Evolutionary conservation across 2,797 vertebrate species (phyloP).

Genomic region (Synaphobranchus kaupii): DNA sequence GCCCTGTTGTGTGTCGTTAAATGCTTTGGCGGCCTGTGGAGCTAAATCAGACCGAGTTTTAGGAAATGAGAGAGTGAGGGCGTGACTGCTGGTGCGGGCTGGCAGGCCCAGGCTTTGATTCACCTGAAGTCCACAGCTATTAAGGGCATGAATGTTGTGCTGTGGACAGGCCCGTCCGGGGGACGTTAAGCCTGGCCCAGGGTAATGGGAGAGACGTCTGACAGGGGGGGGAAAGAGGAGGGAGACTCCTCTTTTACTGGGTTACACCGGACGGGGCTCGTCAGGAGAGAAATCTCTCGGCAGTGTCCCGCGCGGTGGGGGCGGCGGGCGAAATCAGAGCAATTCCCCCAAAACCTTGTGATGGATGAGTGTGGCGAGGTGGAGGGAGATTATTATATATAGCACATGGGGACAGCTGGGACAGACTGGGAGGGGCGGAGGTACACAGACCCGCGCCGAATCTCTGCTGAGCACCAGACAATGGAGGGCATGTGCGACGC

Average conservation of each 20-base stretch:
- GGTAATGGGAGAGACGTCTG: conserved; percentile 16
- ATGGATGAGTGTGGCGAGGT: conserved; percentile 25
- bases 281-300: conserved; percentile 11
- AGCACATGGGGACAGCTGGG: conserved; percentile 12
- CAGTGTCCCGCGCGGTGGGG: not conserved
- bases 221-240: not conserved
- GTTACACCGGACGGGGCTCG: conserved; percentile 8
- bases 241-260: conserved; percentile 4
- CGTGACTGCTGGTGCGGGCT: not conserved
- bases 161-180: not conserved
- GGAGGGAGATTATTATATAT: conserved; percentile 19
- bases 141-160: not conserved
- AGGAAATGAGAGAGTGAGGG: not conserved
- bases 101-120: not conserved
- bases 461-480: conserved; percentile 4
- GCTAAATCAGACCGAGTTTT: not conserved
- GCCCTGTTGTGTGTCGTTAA: not conserved
- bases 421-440: not conserved
- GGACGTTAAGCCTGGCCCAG: not conserved
- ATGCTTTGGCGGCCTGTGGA: not conserved
- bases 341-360: conserved; percentile 21
- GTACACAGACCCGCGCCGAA: conserved; percentile 4
- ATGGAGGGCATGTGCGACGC: not conserved
- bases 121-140: conserved; percentile 12
- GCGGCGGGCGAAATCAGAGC: conserved; percentile 4